Percentiles rank a stretch among this genome's conserved stretches.
phyloP scores from a whole-genome alignment of 1,140 invertebrate species.

The Amyelois transitella region DNA sequence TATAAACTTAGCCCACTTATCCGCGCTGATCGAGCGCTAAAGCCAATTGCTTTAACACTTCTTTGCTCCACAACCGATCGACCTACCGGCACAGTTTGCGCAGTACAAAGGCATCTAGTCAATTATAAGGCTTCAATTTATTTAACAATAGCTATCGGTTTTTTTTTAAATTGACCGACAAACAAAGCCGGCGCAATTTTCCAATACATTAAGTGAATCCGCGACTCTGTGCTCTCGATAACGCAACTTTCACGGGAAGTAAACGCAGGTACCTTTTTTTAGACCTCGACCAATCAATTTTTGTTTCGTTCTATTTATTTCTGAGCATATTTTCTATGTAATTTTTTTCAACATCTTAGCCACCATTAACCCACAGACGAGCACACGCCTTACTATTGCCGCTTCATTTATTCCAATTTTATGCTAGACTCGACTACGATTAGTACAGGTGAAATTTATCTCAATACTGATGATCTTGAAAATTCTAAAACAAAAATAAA shows the following conservation, averaged over 20 bases:
- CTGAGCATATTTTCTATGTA: not conserved
- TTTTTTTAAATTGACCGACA: not conserved
- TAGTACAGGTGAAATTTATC: too few species aligned
- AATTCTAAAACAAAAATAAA: too few species aligned
- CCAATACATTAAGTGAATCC: constrained; percentile 11
- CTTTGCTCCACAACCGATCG: not conserved
- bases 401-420: too few species aligned
- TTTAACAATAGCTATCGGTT: not conserved
- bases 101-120: not conserved
- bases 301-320: not conserved
- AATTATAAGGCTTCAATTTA: not conserved
- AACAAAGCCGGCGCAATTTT: constrained; percentile 6
- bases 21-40: not conserved
- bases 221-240: not conserved
- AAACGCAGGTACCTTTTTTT: constrained; percentile 14
- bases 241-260: not conserved
- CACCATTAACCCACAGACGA: too few species aligned
- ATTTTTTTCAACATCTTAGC: too few species aligned
- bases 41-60: not conserved
- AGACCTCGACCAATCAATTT: constrained; percentile 25
- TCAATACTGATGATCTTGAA: too few species aligned
- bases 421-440: too few species aligned
- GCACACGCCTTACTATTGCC: too few species aligned
- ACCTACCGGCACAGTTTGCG: not conserved
- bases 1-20: too few species aligned